Base-by-base conservation (phyloP, 2,797 vertebrate genomes). In the Australoheros facetus region DNA sequence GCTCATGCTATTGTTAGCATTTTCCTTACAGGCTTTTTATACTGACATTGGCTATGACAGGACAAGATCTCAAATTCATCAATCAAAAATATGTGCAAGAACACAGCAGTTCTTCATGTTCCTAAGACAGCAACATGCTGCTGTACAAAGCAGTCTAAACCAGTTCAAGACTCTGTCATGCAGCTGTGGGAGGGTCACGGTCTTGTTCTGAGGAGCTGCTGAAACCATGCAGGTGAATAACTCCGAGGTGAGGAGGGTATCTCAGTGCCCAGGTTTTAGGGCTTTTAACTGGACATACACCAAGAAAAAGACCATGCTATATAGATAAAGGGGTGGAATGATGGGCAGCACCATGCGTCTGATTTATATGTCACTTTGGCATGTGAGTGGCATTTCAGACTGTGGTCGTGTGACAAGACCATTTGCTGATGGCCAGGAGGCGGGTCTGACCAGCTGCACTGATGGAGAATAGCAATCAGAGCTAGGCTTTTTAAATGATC, bases 151-250 rank as follows among this genome's bases (percentile, higher is more conserved):
- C 37, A 5, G 80, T 48, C 32, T 28, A 45, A 73, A 77, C 48
- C 71, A 78, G 55, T 70, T 59, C 58, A 75, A 71, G 19, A 73
- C 42, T 19, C 82, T 7, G 81, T 74, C 89, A 91, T 90, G 89
- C 92, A 87, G 75, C 83, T 56, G n/a, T 4, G 14, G 51, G 7
- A 51, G 10, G 11, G 16, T 4, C 28, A 59, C 54, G 5, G 81
- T 66, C 58, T 55, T 77, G 57, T 34, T 77, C 26, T 78, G 51
- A 60, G 62, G 23, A 60, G 79, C 81, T 77, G 72, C 53, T 77
- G 48, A 79, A 66, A 71, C 48, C 90, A 91, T 90, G 90, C 89
- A 88, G 66, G 80, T 19, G 66, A 32, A 62, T 51, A 51, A 58
- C 21, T 54, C 71, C 23, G 58, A 64, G 62, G 30, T 19, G 4